Base-by-base conservation (phyloP, 2,113 vertebrate species). In the Thryonomys swinderianus region DNA sequence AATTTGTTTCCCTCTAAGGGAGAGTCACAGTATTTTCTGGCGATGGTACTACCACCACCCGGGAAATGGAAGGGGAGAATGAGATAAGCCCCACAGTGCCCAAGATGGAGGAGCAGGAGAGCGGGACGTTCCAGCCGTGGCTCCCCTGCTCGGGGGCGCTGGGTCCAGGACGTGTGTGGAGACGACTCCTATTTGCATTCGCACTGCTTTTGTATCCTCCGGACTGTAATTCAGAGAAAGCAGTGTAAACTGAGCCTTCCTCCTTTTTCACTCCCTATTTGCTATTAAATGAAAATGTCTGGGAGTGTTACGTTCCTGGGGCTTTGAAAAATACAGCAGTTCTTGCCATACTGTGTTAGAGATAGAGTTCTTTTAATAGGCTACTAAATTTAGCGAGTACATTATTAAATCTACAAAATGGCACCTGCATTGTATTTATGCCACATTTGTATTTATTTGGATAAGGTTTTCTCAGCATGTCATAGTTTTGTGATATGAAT, bases 391-490 rank as follows among this genome's bases (percentile, higher is more conserved):
- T 45, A 61, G 48, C 20, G 45, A 9, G 16, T 42, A 30, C 40
- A 11, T 91, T 42, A 57, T 37, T 95, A 61, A 87, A 83, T 67
- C 32, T 17, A 27, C 14, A 20, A 23, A 91, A 66, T 18, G 51
- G 30, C 69, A 92, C 74, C 40, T 86, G 12, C 51, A 62, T 84
- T 71, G 62, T 59, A n/a, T 87, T 79, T 64, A n/a, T 74, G 57
- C 14, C 7, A 27, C 61, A 61, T 48, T 95, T 89, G 69, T 51
- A 92, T 90, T 94, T 87, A 89, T n/a, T 80, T 23, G 84, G 76
- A 67, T 74, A 86, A 86, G 18, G 7, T 45, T 74, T 92, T 90
- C 42, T 83, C 32, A 90, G 30, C 13, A 73, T 92, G 89, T 94
- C 53, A 45, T 90, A 74, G 53, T 92, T 90, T 83, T 91, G 17